Conservation (phyloP, 2,113 vertebrate species). For the Pedetes capensis region DNA sequence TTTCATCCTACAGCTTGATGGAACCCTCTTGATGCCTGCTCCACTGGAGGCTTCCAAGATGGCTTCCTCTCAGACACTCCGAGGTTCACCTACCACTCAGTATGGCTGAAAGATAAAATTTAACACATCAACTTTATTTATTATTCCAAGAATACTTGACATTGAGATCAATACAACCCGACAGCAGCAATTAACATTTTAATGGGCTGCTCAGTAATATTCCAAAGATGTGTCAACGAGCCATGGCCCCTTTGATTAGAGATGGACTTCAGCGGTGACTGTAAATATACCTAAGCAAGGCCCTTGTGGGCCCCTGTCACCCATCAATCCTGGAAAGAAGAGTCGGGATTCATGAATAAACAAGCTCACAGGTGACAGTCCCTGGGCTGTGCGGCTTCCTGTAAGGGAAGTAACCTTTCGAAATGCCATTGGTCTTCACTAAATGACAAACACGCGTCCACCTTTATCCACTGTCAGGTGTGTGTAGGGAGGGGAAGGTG, state of each 20-base stretch:
- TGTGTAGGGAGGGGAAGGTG: accelerated
- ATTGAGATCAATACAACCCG: conserved; percentile 84
- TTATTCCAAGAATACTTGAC: conserved; percentile 83
- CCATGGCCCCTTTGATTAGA: conserved; percentile 82
- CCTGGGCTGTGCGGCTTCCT: conserved; percentile 55
- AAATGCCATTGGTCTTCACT: conserved; percentile 49
- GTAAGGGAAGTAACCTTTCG: conserved; percentile 69
- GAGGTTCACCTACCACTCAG: conserved; percentile 72
- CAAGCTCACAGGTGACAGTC: conserved; percentile 68
- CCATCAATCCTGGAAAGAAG: conserved; percentile 70
- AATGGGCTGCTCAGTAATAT: conserved; percentile 84
- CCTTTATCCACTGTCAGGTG: neutral
- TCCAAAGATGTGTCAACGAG: conserved; percentile 79
- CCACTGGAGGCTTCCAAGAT: conserved; percentile 23
- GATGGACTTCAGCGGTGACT: conserved; percentile 76
- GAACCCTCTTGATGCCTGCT: conserved; percentile 24
- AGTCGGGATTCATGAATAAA: conserved; percentile 77
- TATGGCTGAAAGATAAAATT: conserved; percentile 61
- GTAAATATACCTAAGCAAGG: conserved; percentile 81
- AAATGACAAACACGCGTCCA: conserved; percentile 30
- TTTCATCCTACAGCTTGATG: neutral
- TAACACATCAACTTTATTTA: conserved; percentile 81
- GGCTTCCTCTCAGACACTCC: conserved; percentile 63
- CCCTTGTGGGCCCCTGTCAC: conserved; percentile 74
- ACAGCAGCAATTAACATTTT: conserved; percentile 87